A percentile compares a stretch with the other conserved stretches of the same genome.
These are phyloP conservation scores for Trematomus loennbergii DNA, from an alignment of 2,113 vertebrate species.

Conservation along the genomic window DNA sequence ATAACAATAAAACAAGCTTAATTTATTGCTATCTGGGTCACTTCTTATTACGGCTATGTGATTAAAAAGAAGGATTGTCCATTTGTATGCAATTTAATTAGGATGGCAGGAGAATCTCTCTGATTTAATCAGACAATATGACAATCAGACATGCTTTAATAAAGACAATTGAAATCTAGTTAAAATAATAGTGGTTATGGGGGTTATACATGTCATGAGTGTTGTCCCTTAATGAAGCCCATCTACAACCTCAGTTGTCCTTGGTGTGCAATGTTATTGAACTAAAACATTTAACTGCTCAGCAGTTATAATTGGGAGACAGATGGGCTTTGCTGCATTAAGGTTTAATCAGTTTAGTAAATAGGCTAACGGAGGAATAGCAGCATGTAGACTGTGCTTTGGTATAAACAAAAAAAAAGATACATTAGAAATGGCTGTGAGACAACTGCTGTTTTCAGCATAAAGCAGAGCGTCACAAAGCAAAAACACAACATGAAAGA, in stretches of 20 bases:
- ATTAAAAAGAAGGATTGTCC: conserved; percentile 64
- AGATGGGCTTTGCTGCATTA: conserved; percentile 44
- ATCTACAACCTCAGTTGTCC: conserved; percentile 33
- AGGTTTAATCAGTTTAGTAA: conserved; percentile 55
- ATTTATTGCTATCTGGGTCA: conserved; percentile 59
- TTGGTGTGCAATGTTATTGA: conserved; percentile 26
- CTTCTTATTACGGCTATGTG: conserved; percentile 48
- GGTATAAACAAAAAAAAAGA: not conserved
- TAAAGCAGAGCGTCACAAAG: not conserved
- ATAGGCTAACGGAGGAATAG: conserved; percentile 17
- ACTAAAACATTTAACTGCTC: conserved; percentile 48
- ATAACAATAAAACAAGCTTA: conserved; percentile 19
- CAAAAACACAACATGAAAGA: conserved; percentile 22
- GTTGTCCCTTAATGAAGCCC: conserved; percentile 33
- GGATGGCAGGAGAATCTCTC: conserved; percentile 45
- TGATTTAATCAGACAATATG: conserved; percentile 67
- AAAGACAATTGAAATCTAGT: conserved; percentile 70
- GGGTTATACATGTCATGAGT: conserved; percentile 50
- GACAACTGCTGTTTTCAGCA: not conserved
- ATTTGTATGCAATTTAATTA: conserved; percentile 67
- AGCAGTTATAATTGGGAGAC: conserved; percentile 24
- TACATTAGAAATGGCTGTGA: not conserved
- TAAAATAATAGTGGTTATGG: conserved; percentile 65
- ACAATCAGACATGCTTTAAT: conserved; percentile 62
- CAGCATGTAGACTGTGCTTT: conserved; percentile 11